A percentile compares a stretch with the other conserved stretches of the same genome.
Evolutionary conservation across 2,888 invertebrate species (phyloP).

Genomic region (Nymphalis polychloros): DNA sequence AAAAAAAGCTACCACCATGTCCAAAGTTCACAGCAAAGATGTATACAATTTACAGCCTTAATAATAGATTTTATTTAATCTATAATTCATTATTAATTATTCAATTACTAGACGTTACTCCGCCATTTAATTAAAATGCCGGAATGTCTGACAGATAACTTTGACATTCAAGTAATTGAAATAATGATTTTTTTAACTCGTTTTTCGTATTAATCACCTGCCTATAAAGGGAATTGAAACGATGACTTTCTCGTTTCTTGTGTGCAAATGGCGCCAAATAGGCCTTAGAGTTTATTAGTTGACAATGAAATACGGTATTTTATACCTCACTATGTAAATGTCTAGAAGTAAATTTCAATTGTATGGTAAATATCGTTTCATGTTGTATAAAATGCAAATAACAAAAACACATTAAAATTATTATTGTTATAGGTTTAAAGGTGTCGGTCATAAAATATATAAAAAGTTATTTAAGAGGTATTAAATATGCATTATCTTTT

Average conservation of each 20-base stretch:
- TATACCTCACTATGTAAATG: not conserved
- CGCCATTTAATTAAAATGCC: slow-evolving; percentile 14
- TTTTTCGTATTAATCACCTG: slow-evolving; percentile 23
- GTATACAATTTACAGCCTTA: too few relatives aligned
- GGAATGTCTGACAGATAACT: slow-evolving; percentile 12
- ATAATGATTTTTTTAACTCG: slow-evolving; percentile 14
- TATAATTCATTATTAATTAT: slow-evolving; percentile 14
- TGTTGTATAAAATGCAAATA: too few relatives aligned
- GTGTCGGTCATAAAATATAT: too few relatives aligned
- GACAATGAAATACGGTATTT: too few relatives aligned
- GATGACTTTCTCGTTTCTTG: not conserved
- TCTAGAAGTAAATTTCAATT: not conserved
- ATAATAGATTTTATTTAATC: not conserved
- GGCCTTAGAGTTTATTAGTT: too few relatives aligned
- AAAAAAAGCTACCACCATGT: too few relatives aligned
- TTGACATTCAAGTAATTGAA: slow-evolving; percentile 26
- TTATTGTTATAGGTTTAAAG: too few relatives aligned
- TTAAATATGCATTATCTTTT: too few relatives aligned
- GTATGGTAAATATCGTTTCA: too few relatives aligned
- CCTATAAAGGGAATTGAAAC: slow-evolving; percentile 16
- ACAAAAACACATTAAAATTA: too few relatives aligned
- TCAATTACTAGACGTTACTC: not conserved
- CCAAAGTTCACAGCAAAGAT: too few relatives aligned
- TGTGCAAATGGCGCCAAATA: slow-evolving; percentile 4
- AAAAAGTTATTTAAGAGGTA: too few relatives aligned